Evolutionary conservation across 2,888 invertebrate species (phyloP), one percentile per base, ranked within the genome.

Genomic region (Branchipolynoe longqiensis): DNA sequence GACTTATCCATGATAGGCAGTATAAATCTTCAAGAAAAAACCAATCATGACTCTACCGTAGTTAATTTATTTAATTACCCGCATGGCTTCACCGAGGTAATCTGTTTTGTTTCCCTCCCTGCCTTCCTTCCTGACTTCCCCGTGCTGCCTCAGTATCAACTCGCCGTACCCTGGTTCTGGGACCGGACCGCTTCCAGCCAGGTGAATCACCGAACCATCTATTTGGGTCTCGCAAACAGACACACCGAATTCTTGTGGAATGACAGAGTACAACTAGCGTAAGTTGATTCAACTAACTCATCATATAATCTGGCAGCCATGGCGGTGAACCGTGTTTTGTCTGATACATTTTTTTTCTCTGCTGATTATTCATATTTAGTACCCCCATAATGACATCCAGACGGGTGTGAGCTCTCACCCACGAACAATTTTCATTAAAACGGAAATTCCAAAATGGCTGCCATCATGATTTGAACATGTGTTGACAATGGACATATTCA

Each of bases 121-220:
- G n/a, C n/a, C n/a, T n/a, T n/a, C n/a, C n/a, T n/a, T n/a, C n/a
- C n/a, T n/a, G n/a, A n/a, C n/a, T n/a, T n/a, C n/a, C n/a, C n/a
- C n/a, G n/a, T n/a, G n/a, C n/a, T n/a, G n/a, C n/a, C n/a, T n/a
- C 85, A 88, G 87, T 88, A 88, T 81, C 58, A 40, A 41, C 28
- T 88, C 33, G 41, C 69, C 28, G 14, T 82, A 25, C 14, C 83
- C 0, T 88, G 88, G 87, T 84, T 81, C 41, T 84, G 85, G 85
- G 85, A 88, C 69, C 33, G 84, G 25, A 83, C 85, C 3, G 84
- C 83, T 1, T 40, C 85, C 8, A 84, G 25, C n/a, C 86, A 87
- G 62, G 40, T 59, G 18, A 85, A 85, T 84, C 87, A 85, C 40
- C 85, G 87, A 2, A 28, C 84, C 1, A 54, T 88, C 40, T 88